Percentiles rank a stretch among this genome's conserved stretches.
Conservation (phyloP, 2,888 invertebrate genomes). For the Meteorus colon region DNA sequence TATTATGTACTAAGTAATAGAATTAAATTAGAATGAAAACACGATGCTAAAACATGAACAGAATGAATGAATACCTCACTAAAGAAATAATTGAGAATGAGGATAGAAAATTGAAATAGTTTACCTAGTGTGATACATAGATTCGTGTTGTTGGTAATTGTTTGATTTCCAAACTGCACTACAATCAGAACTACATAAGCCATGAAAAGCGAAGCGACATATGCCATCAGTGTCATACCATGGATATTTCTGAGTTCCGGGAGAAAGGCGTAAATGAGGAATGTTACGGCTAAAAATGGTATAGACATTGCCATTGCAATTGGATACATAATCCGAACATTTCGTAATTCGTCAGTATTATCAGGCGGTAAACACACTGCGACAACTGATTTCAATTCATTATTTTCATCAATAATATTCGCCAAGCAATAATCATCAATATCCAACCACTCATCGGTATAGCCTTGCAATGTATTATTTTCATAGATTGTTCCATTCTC, state of each 20-base stretch:
- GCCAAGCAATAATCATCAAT: conserved; percentile 57
- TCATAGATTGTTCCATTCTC: conserved; percentile 57
- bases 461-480: conserved; percentile 35
- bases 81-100: background rate
- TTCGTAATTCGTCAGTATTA: background rate
- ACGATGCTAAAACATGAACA: background rate
- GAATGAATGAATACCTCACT: background rate
- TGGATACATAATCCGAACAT: conserved; percentile 48
- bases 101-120: conserved; percentile 18
- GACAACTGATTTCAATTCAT: conserved; percentile 41
- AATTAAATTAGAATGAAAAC: background rate
- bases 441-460: conserved; percentile 31
- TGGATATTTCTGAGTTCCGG: conserved; percentile 66
- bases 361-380: conserved; percentile 53
- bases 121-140: conserved; percentile 57
- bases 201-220: conserved; percentile 59
- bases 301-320: conserved; percentile 58
- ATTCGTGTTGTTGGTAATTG: conserved; percentile 26
- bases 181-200: conserved; percentile 60
- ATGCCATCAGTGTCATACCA: conserved; percentile 62
- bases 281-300: conserved; percentile 61
- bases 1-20: too few species aligned
- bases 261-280: conserved; percentile 62
- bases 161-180: conserved; percentile 54
- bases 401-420: conserved; percentile 40